Conservation (phyloP, 2,888 invertebrate species). For the Oeneis ivallda region DNA sequence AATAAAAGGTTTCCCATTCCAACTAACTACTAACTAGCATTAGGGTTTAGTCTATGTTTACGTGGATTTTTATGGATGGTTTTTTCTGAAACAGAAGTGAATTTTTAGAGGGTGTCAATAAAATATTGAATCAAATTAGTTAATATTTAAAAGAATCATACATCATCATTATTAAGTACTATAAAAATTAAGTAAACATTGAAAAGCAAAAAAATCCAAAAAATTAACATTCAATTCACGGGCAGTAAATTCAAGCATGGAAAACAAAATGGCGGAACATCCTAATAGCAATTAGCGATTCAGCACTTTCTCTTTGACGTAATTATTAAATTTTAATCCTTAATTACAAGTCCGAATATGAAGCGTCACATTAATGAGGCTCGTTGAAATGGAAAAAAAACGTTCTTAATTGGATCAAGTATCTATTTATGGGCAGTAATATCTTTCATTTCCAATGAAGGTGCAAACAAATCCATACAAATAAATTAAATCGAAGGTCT, state of each 20-base stretch:
- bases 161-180: too few relatives aligned
- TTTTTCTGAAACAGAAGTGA: too few relatives aligned
- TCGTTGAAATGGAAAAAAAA: constrained; percentile 11
- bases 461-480: too few relatives aligned
- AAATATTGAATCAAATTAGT: too few relatives aligned
- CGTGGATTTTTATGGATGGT: too few relatives aligned
- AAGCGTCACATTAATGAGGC: constrained; percentile 25
- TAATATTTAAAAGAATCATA: too few relatives aligned
- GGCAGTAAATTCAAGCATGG: constrained; percentile 16
- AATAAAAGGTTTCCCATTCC: neutral
- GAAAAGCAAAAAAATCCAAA: constrained; percentile 5
- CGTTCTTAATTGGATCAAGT: constrained; percentile 8
- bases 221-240: constrained; percentile 7
- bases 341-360: constrained; percentile 27
- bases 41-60: too few relatives aligned
- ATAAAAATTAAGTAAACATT: neutral
- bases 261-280: constrained; percentile 29
- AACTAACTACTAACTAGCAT: neutral
- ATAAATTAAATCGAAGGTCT: too few relatives aligned
- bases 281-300: constrained; percentile 34
- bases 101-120: too few relatives aligned
- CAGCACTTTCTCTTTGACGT: constrained; percentile 36
- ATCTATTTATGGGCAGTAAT: neutral
- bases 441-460: too few relatives aligned
- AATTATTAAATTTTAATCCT: constrained; percentile 40